Evolutionary conservation across 2,888 invertebrate species (phyloP).

Genomic region (Rhamphomyia laevipes): DNA sequence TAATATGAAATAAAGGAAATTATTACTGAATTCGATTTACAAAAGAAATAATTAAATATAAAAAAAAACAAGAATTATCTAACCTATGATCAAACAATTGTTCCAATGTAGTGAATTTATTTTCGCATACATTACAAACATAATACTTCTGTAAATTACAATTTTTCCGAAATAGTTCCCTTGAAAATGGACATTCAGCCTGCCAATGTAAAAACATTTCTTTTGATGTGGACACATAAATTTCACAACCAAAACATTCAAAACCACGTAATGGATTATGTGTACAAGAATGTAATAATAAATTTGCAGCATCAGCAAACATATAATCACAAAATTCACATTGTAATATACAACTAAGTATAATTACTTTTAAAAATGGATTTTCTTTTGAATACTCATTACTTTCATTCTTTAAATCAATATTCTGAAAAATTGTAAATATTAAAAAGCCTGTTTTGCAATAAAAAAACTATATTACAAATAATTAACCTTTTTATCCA

Average conservation of each 20-base stretch:
- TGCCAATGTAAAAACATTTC: constrained; percentile 46
- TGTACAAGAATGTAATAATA: constrained; percentile 32
- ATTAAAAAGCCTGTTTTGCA: too few species aligned
- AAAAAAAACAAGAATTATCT: constrained; percentile 9
- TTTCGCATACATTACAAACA: constrained; percentile 36
- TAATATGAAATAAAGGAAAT: neutral
- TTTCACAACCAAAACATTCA: constrained; percentile 36
- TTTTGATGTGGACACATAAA: constrained; percentile 39
- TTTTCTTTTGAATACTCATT: neutral
- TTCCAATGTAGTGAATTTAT: constrained; percentile 28
- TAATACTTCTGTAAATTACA: constrained; percentile 25
- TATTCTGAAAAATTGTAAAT: neutral
- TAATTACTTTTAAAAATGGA: constrained; percentile 20
- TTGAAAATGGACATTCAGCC: constrained; percentile 32
- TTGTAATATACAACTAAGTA: constrained; percentile 38
- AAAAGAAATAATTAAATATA: neutral
- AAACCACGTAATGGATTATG: constrained; percentile 29
- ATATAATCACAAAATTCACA: constrained; percentile 50
- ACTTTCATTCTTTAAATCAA: neutral
- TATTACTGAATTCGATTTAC: neutral
- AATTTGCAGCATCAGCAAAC: constrained; percentile 41
- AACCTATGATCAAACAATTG: constrained; percentile 36
- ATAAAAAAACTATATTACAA: too few species aligned
- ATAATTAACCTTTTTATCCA: too few species aligned
- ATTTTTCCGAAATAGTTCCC: constrained; percentile 18